Evolutionary conservation across 2,888 invertebrate species (phyloP).

Genomic region (Piscicola geometra): DNA sequence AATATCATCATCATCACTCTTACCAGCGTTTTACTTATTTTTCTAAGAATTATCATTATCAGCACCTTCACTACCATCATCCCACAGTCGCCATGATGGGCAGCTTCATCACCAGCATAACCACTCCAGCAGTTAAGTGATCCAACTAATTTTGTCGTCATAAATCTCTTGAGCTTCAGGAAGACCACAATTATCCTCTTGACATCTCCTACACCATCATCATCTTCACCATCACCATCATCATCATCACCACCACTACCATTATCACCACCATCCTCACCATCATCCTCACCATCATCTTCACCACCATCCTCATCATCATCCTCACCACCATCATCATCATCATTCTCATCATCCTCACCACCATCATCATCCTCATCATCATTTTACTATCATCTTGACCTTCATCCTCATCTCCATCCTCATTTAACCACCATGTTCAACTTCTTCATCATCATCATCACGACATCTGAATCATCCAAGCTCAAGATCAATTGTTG

Average conservation of each 20-base stretch:
- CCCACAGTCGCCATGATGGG: too few relatives aligned
- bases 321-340: not conserved
- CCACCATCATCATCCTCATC: not conserved
- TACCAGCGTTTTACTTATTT: too few relatives aligned
- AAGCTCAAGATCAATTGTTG: not conserved
- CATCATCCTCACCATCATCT: conserved; percentile 15
- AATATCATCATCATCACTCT: too few relatives aligned
- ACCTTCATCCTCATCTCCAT: too few relatives aligned
- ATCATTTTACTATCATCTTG: not conserved
- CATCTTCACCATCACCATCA: conserved; percentile 24
- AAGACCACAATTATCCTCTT: too few relatives aligned
- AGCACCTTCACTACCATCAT: too few relatives aligned
- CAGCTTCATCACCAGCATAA: too few relatives aligned
- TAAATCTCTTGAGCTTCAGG: not conserved
- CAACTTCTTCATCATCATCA: too few relatives aligned
- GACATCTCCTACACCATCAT: not conserved
- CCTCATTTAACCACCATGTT: too few relatives aligned
- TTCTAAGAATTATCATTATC: too few relatives aligned
- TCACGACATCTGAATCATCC: not conserved
- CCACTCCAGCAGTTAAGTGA: too few relatives aligned
- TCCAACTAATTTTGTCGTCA: too few relatives aligned
- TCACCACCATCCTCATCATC: conserved; percentile 6
- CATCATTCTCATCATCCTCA: not conserved
- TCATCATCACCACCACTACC: not conserved
- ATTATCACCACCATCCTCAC: conserved; percentile 9